A percentile compares a stretch with the other conserved stretches of the same genome.
phyloP scores from a whole-genome alignment of 2,888 invertebrate species.

The Napeogenes sylphis region DNA sequence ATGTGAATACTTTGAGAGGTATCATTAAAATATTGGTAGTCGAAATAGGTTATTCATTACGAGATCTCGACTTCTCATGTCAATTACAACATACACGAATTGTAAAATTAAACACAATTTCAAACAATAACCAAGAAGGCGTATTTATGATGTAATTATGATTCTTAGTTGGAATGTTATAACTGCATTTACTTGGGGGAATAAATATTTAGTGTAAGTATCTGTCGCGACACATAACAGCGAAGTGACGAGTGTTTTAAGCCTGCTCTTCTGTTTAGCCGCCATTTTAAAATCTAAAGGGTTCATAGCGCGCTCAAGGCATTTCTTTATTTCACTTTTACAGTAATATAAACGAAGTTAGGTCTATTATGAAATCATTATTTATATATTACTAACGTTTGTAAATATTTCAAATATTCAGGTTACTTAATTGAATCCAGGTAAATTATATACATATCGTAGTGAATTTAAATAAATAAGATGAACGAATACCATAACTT shows the following conservation, averaged over 20 bases:
- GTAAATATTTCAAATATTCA: no score
- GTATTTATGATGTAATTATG: no score
- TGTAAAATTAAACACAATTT: no score
- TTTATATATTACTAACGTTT: no score
- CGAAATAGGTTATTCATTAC: conserved; percentile 27
- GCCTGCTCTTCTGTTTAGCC: conserved; percentile 44
- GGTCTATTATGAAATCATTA: not conserved
- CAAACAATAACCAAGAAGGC: no score
- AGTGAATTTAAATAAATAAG: no score
- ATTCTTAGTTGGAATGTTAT: not conserved
- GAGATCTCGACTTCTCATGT: conserved; percentile 11
- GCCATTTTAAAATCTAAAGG: conserved; percentile 56
- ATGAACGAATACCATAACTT: no score
- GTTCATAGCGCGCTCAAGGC: conserved; percentile 43
- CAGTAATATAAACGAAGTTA: conserved; percentile 1
- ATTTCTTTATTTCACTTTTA: conserved; percentile 42
- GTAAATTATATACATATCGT: no score
- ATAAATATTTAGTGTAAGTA: conserved; percentile 35
- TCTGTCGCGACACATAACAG: conserved; percentile 49
- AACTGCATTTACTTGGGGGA: conserved; percentile 4
- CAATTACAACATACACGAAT: no score
- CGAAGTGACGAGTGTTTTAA: conserved; percentile 46
- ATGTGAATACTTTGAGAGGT: conserved; percentile 39
- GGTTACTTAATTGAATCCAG: no score
- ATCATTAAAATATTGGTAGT: conserved; percentile 39